phyloP scores from a whole-genome alignment of 2,797 vertebrate genomes.

The Rachycentron canadum region DNA sequence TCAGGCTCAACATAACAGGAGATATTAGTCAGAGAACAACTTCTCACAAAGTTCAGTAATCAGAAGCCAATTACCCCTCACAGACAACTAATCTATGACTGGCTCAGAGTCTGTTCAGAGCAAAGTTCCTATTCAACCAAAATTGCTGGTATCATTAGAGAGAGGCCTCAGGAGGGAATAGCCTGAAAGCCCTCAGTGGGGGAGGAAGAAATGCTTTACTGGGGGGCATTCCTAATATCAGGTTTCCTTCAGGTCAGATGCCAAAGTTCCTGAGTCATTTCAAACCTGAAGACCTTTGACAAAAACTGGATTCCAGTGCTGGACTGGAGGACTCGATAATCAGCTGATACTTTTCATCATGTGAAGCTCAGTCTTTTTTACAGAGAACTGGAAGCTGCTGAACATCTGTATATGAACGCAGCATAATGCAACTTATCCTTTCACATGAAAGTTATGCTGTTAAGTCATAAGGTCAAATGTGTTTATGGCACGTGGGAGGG shows the following conservation, averaged over 20 bases:
- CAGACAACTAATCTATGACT: conserved; percentile 10
- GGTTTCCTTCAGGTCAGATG: conserved; percentile 71
- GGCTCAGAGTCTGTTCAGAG: conserved; percentile 11
- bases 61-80: conserved; percentile 21
- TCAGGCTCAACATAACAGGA: background rate
- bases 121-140: conserved; percentile 33
- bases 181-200: conserved; percentile 28
- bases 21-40: background rate
- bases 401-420: background rate
- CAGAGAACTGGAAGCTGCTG: background rate
- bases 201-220: conserved; percentile 31
- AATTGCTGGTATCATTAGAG: conserved; percentile 52
- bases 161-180: conserved; percentile 35
- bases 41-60: conserved; percentile 8
- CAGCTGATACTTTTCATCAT: conserved; percentile 27
- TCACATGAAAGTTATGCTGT: background rate
- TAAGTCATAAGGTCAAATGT: background rate
- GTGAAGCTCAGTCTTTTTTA: conserved; percentile 1
- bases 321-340: conserved; percentile 33
- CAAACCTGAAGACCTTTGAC: conserved; percentile 56
- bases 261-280: conserved; percentile 66
- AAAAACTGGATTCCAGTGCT: conserved; percentile 51
- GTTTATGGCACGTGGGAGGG: background rate
- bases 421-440: background rate
- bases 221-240: conserved; percentile 70